Conservation (phyloP, 2,113 vertebrate genomes). For the Xiphophorus couchianus region DNA sequence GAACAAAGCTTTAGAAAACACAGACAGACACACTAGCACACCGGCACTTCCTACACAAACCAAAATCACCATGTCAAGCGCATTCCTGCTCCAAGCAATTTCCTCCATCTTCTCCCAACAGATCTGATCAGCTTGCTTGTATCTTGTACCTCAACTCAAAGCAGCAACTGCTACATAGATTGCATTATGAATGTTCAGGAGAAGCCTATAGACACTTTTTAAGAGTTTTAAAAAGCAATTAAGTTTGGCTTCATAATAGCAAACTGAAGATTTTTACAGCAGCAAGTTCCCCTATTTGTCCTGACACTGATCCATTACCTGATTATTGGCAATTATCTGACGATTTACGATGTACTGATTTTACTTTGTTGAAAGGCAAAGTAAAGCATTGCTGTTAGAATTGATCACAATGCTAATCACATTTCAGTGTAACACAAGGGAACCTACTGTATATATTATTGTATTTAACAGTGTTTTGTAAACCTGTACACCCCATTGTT, state of each 20-base stretch:
- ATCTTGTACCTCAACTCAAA: constrained; percentile 37
- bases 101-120: constrained; percentile 67
- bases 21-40: constrained; percentile 33
- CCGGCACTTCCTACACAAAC: constrained; percentile 64
- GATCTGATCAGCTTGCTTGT: constrained; percentile 70
- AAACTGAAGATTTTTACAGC: constrained; percentile 23
- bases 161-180: constrained; percentile 27
- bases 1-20: constrained; percentile 55
- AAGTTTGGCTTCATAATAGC: constrained; percentile 17
- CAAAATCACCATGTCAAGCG: constrained; percentile 67
- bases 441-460: constrained; percentile 4
- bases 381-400: constrained; percentile 66
- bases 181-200: constrained; percentile 19
- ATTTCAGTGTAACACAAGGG: background rate
- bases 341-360: constrained; percentile 75
- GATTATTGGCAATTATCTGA: constrained; percentile 74
- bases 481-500: too few relatives aligned
- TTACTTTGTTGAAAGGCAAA: constrained; percentile 66
- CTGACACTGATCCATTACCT: constrained; percentile 52
- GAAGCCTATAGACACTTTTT: constrained; percentile 1
- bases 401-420: constrained; percentile 58
- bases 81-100: constrained; percentile 71
- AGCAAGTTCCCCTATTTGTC: constrained; percentile 44
- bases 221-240: constrained; percentile 12
- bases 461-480: background rate